Conservation (phyloP, 2,888 invertebrate species). For the Orchesellides sinensis region DNA sequence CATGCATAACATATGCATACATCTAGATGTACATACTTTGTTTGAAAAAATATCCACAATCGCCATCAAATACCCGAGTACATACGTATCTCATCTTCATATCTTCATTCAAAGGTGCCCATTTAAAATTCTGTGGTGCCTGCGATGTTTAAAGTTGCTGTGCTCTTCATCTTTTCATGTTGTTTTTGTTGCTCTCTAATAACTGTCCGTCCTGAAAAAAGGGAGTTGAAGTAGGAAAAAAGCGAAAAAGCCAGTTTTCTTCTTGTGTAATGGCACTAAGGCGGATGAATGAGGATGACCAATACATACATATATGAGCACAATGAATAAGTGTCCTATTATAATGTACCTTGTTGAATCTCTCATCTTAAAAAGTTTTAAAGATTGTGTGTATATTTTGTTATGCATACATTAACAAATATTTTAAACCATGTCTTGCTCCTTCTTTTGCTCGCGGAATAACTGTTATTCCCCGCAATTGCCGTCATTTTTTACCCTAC, state of each 20-base stretch:
- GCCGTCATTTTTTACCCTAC: conserved; percentile 46
- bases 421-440: conserved; percentile 17
- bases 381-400: no score
- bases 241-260: conserved; percentile 66
- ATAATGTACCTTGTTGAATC: no score
- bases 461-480: conserved; percentile 65
- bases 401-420: not conserved
- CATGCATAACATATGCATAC: not conserved
- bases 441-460: conserved; percentile 45
- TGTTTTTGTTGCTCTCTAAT: conserved; percentile 40
- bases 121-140: no score
- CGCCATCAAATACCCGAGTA: not conserved
- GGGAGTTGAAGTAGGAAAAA: conserved; percentile 57
- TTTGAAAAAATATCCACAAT: not conserved
- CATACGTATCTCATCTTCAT: no score
- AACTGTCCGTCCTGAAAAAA: conserved; percentile 65
- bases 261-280: conserved; percentile 63
- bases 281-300: conserved; percentile 40
- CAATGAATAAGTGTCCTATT: no score
- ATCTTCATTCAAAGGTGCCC: no score
- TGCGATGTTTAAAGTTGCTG: no score
- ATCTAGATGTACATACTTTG: not conserved
- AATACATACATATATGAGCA: no score
- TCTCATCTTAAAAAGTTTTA: no score
- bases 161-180: no score